Evolutionary conservation across 2,113 vertebrate genomes (phyloP).

Genomic region (Chamaea fasciata): DNA sequence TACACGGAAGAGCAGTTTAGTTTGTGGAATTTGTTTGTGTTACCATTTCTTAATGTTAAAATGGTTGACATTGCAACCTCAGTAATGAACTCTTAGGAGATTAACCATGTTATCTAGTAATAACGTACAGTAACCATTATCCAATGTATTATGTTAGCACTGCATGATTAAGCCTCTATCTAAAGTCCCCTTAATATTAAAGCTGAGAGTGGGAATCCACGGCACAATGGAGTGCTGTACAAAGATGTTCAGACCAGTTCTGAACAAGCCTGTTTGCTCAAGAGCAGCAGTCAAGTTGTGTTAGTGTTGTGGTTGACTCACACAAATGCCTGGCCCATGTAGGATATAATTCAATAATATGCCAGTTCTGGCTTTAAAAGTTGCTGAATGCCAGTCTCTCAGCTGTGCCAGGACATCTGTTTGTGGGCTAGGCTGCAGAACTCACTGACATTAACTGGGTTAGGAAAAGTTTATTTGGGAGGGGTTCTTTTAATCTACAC

Average conservation of each 20-base stretch:
- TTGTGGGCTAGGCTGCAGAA: slow-evolving; percentile 34
- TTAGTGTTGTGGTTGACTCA: slow-evolving; percentile 29
- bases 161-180: not conserved
- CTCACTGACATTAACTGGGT: slow-evolving; percentile 26
- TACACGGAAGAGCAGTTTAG: not conserved
- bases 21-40: not conserved
- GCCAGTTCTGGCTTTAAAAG: slow-evolving; percentile 22
- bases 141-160: not conserved
- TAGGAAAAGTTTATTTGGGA: slow-evolving; percentile 45
- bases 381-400: slow-evolving; percentile 4
- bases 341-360: slow-evolving; percentile 24
- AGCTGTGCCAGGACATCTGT: slow-evolving; percentile 53
- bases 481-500: not conserved
- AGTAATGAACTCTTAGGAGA: not conserved
- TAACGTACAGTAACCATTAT: not conserved
- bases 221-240: not conserved
- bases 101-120: not conserved
- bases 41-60: not conserved
- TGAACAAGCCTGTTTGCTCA: not conserved
- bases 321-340: not conserved
- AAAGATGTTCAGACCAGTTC: not conserved
- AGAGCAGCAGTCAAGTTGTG: not conserved
- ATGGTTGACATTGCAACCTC: not conserved
- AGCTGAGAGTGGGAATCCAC: not conserved
- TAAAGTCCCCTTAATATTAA: not conserved